Evolutionary conservation across 2,888 invertebrate species (phyloP), one percentile per base, ranked within the genome.

Genomic region (Catocala nupta): DNA sequence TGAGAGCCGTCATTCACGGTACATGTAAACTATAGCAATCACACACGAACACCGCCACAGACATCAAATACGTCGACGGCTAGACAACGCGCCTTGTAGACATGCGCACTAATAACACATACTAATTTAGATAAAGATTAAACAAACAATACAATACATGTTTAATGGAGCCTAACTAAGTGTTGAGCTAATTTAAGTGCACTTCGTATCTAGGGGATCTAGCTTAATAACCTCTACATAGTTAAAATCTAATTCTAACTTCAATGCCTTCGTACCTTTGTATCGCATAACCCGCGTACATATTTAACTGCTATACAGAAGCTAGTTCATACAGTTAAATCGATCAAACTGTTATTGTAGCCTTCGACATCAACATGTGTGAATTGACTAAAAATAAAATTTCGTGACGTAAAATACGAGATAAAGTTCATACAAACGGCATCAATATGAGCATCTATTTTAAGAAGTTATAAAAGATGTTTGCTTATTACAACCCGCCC

Each of bases 381-480:
- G 71, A 82, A 81, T 80, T 78, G 68, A 77, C 76, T 80, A 79
- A 81, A 86, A 82, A 86, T 86, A 84, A 72, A 75, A 66, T 59
- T 34, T 65, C 63, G 69, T 89, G 88, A 88, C 86, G 88, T 82
- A 86, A 80, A 83, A 82, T 76, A 60, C 72, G 56, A 68, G 70
- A 74, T 77, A 78, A 86, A 85, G 71, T 84, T 83, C 78, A 78
- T 77, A 79, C 73, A 81, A 74, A 81, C 80, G 75, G 79, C 83
- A 85, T 83, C 83, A 82, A 85, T 85, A 84, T 76, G 81, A 81
- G 69, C 68, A 77, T 84, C 84, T 91, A 91, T 90, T 89, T 86
- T 69, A 80, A 81, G 87, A 80, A 77, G 87, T 78, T 86, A 86
- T 90, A 88, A 91, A 91, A 89, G 59, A 77, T 87, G 88, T 89